These are phyloP conservation scores for Stichopus horrens DNA, from an alignment of 53 echinoderm and acorn worm genomes.

Conservation along the genomic window DNA sequence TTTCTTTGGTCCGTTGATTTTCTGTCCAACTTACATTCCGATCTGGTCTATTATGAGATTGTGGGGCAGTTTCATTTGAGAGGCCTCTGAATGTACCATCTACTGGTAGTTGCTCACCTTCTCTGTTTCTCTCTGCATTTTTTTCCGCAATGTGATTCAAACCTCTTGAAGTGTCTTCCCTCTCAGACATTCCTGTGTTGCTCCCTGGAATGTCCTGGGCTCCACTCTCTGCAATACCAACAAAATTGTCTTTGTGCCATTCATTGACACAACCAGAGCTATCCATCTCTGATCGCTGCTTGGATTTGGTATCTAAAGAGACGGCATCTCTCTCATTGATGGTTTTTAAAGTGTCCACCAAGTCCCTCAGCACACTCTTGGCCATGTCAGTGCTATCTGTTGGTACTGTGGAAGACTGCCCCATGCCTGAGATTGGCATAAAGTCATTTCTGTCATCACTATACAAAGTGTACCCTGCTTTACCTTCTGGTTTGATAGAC, in stretches of 20 bases:
- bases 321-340: slow-evolving; percentile 30
- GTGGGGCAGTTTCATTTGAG: neutral
- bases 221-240: no score
- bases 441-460: neutral
- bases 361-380: slow-evolving; percentile 24
- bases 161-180: neutral
- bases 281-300: neutral
- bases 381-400: neutral
- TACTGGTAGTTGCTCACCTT: neutral
- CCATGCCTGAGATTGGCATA: no score
- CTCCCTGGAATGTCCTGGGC: no score
- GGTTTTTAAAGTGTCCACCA: slow-evolving; percentile 38
- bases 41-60: neutral
- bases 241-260: neutral
- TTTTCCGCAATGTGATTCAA: neutral
- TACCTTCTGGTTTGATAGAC: neutral
- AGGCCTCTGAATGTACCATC: neutral
- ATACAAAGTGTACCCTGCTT: neutral
- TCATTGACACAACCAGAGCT: neutral
- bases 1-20: neutral
- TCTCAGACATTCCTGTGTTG: no score
- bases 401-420: neutral
- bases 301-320: neutral
- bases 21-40: neutral
- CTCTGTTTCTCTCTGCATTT: neutral